Conservation (phyloP, 1,140 invertebrate species). For the Stegodyphus dumicola region DNA sequence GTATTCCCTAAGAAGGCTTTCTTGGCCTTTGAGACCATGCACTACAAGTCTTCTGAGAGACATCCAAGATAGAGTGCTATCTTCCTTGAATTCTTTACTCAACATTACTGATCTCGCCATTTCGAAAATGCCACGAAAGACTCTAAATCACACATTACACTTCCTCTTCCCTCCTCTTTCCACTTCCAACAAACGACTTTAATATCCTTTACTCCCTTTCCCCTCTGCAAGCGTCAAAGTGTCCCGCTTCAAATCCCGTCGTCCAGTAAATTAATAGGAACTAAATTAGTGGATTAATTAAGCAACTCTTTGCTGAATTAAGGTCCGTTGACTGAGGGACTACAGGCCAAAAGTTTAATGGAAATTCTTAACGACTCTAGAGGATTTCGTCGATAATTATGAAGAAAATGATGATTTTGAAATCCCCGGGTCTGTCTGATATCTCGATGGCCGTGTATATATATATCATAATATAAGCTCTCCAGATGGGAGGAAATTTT, state of each 20-base stretch:
- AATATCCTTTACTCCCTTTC: not conserved
- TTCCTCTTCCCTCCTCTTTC: too few species aligned
- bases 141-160: too few species aligned
- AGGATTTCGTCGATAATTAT: slow-evolving; percentile 6
- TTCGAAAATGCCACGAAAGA: too few species aligned
- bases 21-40: too few species aligned
- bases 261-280: slow-evolving; percentile 46
- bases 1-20: too few species aligned
- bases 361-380: slow-evolving; percentile 23
- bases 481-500: too few species aligned
- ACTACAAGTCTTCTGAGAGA: too few species aligned
- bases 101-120: too few species aligned
- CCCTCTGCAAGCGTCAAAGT: slow-evolving; percentile 1
- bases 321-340: slow-evolving; percentile 12
- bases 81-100: too few species aligned
- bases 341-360: slow-evolving; percentile 13
- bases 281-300: slow-evolving; percentile 54
- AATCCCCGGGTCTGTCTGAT: not conserved
- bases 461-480: too few species aligned
- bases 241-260: not conserved
- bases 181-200: not conserved
- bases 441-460: too few species aligned
- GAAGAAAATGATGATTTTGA: slow-evolving; percentile 43
- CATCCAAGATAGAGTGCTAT: too few species aligned
- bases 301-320: not conserved